phyloP scores from a whole-genome alignment of 1,140 invertebrate species.

The Bombus fervidus region DNA sequence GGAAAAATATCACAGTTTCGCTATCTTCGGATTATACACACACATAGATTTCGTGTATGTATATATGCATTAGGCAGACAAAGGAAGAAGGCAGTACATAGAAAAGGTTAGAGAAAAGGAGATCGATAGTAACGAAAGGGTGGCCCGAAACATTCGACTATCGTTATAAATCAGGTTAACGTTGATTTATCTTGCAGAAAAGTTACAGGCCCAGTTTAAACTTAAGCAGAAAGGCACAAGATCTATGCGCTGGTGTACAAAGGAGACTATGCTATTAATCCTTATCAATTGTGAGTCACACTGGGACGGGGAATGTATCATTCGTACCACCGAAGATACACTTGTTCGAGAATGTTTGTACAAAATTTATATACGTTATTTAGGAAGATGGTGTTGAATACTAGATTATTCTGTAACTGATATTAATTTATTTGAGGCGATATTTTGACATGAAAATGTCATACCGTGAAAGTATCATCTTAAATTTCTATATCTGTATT shows the following conservation, averaged over 20 bases:
- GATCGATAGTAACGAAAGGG: conserved; percentile 37
- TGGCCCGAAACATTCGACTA: conserved; percentile 36
- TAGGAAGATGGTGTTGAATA: not conserved
- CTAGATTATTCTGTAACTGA: no score
- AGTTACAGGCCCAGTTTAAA: conserved; percentile 34
- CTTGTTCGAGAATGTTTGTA: not conserved
- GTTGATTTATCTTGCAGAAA: conserved; percentile 53
- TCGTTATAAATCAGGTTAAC: conserved; percentile 48
- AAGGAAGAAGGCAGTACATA: not conserved
- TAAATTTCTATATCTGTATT: no score
- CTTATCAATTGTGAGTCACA: conserved; percentile 38
- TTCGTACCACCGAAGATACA: not conserved
- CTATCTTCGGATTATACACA: no score
- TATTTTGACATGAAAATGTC: no score
- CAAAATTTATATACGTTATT: not conserved
- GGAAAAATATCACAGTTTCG: no score
- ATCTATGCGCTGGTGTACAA: conserved; percentile 23
- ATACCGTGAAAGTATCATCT: no score
- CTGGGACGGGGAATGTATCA: conserved; percentile 5
- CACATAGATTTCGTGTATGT: no score
- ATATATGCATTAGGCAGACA: not conserved
- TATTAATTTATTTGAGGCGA: no score
- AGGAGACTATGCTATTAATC: conserved; percentile 38
- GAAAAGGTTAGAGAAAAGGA: conserved; percentile 14
- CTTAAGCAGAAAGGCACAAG: conserved; percentile 32